Evolutionary conservation across 2,113 vertebrate genomes (phyloP), one percentile per base, ranked within the genome.

Genomic region (Piprites chloris): DNA sequence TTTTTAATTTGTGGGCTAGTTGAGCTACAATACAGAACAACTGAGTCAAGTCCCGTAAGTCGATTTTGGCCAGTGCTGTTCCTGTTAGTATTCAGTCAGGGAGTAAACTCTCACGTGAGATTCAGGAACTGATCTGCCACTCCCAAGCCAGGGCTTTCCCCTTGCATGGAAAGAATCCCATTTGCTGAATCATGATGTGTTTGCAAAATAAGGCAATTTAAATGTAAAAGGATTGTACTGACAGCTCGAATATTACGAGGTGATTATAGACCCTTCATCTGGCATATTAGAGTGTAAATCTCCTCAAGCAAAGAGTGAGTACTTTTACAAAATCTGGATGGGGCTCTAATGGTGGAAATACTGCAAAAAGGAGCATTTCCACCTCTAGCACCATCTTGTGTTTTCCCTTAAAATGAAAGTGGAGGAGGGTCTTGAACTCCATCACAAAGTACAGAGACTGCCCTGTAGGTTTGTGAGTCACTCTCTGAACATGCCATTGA

Each of bases 331-430:
- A 77, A 76, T 13, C 18, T 61, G 53, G 55, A 12, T 16, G 9
- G 33, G 20, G 26, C 14, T 75, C 28, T 87, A 18, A 18, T 44
- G 73, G 21, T 41, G 52, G 41, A 75, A 84, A 77, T 44, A 6
- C 14, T 39, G 21, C 13, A 42, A 63, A 68, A 88, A 81, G 14
- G 33, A 89, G 44, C 30, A 39, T 62, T 59, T 27, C n/a, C 80
- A 68, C 44, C 73, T 92, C 83, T 89, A 94, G 87, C 89, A 91
- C 91, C 84, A 92, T 89, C 89, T 89, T 85, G 86, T 72, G 84
- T 89, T 95, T 91, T 67, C 61, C 20, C 33, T 92, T 91, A 79
- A 92, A 95, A 89, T 87, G 33, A 33, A 81, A 81, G 39, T 39
- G 8, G 44, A 87, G 41, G 19, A 78, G 6, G 27, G 22, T 74